phyloP scores from a whole-genome alignment of 2,888 invertebrate genomes.

The Temnothorax ravouxi region DNA sequence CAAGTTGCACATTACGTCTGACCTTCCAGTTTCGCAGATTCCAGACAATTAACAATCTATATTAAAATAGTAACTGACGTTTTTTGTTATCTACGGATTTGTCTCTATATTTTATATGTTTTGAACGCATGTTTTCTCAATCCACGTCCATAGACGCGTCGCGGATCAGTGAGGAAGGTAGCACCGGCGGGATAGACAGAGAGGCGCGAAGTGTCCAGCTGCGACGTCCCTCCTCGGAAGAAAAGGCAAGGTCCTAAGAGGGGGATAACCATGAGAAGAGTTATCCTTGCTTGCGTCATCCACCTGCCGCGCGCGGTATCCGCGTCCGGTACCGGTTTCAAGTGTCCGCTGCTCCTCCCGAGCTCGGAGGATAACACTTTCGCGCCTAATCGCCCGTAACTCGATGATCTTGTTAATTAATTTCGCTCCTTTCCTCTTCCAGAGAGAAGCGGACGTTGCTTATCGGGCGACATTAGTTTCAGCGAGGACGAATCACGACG shows the following conservation, averaged over 20 bases:
- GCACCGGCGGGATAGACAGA: constrained; percentile 43
- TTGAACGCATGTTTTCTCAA: not conserved
- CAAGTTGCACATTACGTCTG: not conserved
- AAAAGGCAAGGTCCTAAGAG: constrained; percentile 37
- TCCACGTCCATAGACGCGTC: not conserved
- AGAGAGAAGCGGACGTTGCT: not conserved
- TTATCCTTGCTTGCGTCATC: constrained; percentile 72
- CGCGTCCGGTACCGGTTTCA: constrained; percentile 71
- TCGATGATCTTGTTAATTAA: constrained; percentile 23
- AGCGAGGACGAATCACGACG: not conserved
- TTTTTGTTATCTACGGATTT: not conserved
- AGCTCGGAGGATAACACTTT: not conserved
- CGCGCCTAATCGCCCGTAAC: constrained; percentile 12
- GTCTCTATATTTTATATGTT: not conserved
- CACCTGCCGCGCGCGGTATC: constrained; percentile 68
- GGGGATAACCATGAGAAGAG: constrained; percentile 66
- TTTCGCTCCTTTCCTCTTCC: not conserved
- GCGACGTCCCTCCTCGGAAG: constrained; percentile 55
- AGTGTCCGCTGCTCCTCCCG: constrained; percentile 49
- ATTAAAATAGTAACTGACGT: no score
- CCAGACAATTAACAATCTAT: not conserved
- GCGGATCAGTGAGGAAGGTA: constrained; percentile 3
- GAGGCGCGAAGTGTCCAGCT: constrained; percentile 66
- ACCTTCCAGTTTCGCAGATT: not conserved
- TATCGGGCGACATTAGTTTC: not conserved